These are phyloP conservation scores for Heliconius hermathena DNA, from an alignment of 1,140 invertebrate species.

Conservation along the genomic window DNA sequence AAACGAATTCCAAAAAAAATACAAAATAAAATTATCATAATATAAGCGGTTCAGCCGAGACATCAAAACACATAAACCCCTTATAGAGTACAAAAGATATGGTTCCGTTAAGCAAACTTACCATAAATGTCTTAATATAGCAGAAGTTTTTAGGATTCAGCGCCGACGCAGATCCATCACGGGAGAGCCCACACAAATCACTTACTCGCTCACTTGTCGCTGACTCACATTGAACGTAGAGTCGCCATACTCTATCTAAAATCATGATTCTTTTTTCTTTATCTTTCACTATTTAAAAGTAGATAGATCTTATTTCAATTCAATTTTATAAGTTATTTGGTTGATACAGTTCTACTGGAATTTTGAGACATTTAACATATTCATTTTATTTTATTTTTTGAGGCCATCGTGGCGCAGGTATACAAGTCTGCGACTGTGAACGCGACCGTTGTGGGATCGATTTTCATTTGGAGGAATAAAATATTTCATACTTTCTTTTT, in stretches of 20 bases:
- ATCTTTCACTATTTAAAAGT: no score
- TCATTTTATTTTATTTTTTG: no score
- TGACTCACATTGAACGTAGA: conserved; percentile 22
- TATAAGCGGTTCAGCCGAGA: background rate
- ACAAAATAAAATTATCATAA: background rate
- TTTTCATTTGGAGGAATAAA: no score
- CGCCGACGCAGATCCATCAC: conserved; percentile 24
- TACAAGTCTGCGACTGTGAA: no score
- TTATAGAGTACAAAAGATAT: background rate
- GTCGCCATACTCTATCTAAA: background rate
- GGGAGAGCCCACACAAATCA: conserved; percentile 35
- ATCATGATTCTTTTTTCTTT: no score
- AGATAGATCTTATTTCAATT: no score
- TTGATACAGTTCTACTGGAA: no score
- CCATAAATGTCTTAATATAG: conserved; percentile 25
- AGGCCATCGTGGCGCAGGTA: no score
- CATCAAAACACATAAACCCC: conserved; percentile 6
- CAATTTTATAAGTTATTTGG: no score
- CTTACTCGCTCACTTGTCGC: conserved; percentile 31
- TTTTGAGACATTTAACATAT: no score
- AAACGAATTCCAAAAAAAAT: background rate
- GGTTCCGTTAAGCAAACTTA: background rate
- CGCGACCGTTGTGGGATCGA: no score
- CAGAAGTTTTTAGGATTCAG: conserved; percentile 20
- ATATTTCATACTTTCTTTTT: no score